These are phyloP conservation scores for Megamerina dolium DNA, from an alignment of 2,888 invertebrate genomes.

Conservation along the genomic window DNA sequence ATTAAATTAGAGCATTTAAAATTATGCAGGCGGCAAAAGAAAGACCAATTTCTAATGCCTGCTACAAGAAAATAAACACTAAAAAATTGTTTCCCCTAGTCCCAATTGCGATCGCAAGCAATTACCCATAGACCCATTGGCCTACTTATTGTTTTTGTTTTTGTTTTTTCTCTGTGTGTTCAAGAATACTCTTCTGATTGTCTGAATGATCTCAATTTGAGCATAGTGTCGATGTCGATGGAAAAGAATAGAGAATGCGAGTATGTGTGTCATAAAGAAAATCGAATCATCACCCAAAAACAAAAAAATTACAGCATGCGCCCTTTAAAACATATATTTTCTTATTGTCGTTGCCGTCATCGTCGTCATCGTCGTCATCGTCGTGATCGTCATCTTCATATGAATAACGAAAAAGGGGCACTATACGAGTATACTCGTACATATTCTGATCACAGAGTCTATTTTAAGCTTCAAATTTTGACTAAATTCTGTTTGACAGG, in stretches of 20 bases:
- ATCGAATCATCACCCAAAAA: neutral
- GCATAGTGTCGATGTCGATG: no score
- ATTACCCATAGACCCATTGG: slow-evolving; percentile 41
- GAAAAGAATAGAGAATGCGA: no score
- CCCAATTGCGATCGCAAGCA: slow-evolving; percentile 1
- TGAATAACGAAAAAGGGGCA: no score
- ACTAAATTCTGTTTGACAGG: slow-evolving; percentile 16
- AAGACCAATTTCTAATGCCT: neutral
- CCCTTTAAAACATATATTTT: neutral
- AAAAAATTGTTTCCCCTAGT: slow-evolving; percentile 13
- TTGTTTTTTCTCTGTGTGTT: neutral
- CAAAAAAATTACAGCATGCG: neutral
- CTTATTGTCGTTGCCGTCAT: no score
- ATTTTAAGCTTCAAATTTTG: slow-evolving; percentile 6
- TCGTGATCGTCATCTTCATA: no score
- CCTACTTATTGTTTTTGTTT: slow-evolving; percentile 32
- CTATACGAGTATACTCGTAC: no score
- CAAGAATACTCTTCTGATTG: no score
- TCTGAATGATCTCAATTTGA: neutral
- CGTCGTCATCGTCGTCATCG: no score
- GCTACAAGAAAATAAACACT: slow-evolving; percentile 11
- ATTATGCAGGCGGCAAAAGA: neutral
- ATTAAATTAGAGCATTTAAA: neutral
- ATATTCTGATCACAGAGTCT: no score
- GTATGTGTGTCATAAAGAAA: no score